Base-by-base conservation (phyloP, 2,888 invertebrate genomes). In the Parnassius apollo region DNA sequence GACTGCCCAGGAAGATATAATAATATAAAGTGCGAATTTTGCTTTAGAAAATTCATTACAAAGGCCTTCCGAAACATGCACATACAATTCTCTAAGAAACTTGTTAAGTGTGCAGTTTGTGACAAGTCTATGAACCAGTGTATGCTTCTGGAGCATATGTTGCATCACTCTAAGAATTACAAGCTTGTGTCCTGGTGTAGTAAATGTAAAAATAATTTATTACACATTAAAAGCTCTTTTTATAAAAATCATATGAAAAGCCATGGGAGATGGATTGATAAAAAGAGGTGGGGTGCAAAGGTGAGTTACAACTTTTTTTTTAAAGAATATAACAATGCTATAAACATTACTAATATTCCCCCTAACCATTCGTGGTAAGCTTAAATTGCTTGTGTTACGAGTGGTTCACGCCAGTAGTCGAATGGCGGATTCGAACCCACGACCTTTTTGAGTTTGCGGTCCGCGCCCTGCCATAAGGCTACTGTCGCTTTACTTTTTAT, bases 91-190 rank as follows among this genome's bases (percentile, higher is more conserved):
- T 10, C 9, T 13, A 54, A 22, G 1, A 8, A 22, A 2, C 9
- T 4, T 1, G 3, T 9, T 7, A 22, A 49, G 12, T 60, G 60
- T 22, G 12, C 11, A 2, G n/a, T 22, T 2, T 60, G 60, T 10
- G 3, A 12, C n/a, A 48, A 49, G 12, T 2, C 13, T 10, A 2
- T 55, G 18, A 12, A 8, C 10, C 11, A 12, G 9, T 60, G 60
- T n/a, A 3, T 10, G 18, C 13, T 10, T 2, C 2, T 55, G 22
- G 55, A 54, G 22, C 60, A 60, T 54, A 18, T 48, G 35, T 2
- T 60, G 11, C 8, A 44, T 4, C 60, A 60, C 10, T 25, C 60
- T 2, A 54, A 18, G 11, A 60, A 55, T 42, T 60, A 60, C 35
- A 18, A 1, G 0, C 18, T 22, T 7, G 42, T 18, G 13, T 18